Base-by-base conservation (phyloP, 2,888 invertebrate species). In the Meteorus colon region DNA sequence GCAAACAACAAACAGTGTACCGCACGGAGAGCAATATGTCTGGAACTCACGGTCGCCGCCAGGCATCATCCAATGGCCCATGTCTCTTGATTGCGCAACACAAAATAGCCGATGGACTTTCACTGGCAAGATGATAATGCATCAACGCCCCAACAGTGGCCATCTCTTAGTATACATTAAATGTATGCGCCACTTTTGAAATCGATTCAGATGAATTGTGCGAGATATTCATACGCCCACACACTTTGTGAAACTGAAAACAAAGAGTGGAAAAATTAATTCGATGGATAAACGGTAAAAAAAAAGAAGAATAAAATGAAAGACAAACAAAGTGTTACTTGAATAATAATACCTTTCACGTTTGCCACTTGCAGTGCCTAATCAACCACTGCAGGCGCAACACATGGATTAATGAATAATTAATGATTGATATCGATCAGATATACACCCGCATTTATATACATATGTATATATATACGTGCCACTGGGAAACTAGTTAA, bases 121-220 rank as follows among this genome's bases (percentile, higher is more conserved):
- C 81, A 78, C 79, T 77, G 63, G 69, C 75, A 45, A 76, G 73
- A 76, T 76, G 76, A 78, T 76, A 78, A 77, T 66, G 66, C 66
- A 66, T 66, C 41, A 37, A 67, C 55, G 19, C 19, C 19, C 55
- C 55, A 55, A 55, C 55, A 55, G 55, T 55, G 55, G 10, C 29
- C 51, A 51, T 48, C 59, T 41, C 72, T 4, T 72, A 19, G 60
- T 51, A 12, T 19, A 19, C 45, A 66, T 41, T 60, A 68, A 24
- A 16, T 62, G 60, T 29, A 41, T 45, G 68, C 62, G n/a, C 41
- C 41, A 74, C 70, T 77, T 75, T 73, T 73, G 74, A 74, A 78
- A 76, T 73, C 70, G 37, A 63, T 68, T 70, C 67, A 8, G 19
- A 19, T 55, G 8, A 55, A 55, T 19, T 55, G 19, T 19, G 19